These are phyloP conservation scores for Zootermopsis nevadensis DNA, from an alignment of 2,888 invertebrate species.

Conservation along the genomic window DNA sequence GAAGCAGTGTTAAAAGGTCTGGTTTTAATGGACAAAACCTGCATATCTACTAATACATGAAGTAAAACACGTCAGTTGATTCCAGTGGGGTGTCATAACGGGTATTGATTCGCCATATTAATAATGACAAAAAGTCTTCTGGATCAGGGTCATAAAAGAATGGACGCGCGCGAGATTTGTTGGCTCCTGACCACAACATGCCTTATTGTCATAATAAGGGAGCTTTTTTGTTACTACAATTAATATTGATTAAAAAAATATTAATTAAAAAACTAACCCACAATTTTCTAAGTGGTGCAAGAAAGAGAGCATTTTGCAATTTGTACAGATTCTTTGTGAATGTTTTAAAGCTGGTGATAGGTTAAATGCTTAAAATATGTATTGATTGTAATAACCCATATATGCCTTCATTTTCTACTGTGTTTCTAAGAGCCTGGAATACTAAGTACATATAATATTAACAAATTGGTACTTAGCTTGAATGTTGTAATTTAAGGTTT, in stretches of 20 bases:
- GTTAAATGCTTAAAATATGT: conserved; percentile 36
- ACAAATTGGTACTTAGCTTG: conserved; percentile 47
- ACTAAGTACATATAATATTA: conserved; percentile 40
- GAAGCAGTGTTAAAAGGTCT: conserved; percentile 13
- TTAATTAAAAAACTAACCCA: conserved; percentile 23
- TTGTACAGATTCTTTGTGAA: conserved; percentile 48
- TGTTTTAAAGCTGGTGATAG: conserved; percentile 48
- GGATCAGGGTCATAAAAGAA: conserved; percentile 3
- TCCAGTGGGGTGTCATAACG: conserved; percentile 18
- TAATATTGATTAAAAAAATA: conserved; percentile 17
- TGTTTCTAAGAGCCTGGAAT: conserved; percentile 43
- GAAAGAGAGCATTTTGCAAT: conserved; percentile 35
- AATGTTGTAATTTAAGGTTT: conserved; percentile 47
- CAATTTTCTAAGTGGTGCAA: conserved; percentile 35
- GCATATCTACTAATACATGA: conserved; percentile 16
- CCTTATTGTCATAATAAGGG: conserved; percentile 37
- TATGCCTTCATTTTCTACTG: conserved; percentile 50
- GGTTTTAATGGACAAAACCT: conserved; percentile 18
- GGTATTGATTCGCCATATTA: conserved; percentile 8
- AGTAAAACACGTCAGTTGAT: conserved; percentile 11
- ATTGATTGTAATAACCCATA: conserved; percentile 43
- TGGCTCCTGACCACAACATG: conserved; percentile 39
- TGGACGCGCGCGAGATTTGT: conserved; percentile 6
- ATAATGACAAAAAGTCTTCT: background rate
- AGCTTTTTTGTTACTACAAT: conserved; percentile 35